Conservation (phyloP, 2,113 vertebrate genomes). For the Ranitomeya imitator region DNA sequence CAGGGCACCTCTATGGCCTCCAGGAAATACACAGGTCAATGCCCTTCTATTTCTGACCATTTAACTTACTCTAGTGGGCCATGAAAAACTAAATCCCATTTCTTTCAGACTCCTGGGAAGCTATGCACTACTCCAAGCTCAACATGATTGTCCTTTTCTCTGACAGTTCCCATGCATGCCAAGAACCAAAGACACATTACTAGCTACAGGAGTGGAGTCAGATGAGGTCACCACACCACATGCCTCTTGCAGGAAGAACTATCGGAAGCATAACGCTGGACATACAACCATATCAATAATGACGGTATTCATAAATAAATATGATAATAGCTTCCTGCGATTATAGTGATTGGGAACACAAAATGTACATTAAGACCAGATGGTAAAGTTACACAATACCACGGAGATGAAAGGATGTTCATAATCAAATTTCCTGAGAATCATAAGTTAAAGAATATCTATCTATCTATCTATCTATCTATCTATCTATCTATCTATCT, state of each 20-base stretch:
- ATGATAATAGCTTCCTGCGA: background rate
- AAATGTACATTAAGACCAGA: background rate
- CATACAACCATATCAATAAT: background rate
- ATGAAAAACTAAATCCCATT: slow-evolving; percentile 72
- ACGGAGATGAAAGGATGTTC: background rate
- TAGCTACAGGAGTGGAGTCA: slow-evolving; percentile 56
- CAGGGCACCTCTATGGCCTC: slow-evolving; percentile 58
- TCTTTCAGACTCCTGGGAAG: slow-evolving; percentile 72
- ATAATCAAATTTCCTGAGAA: background rate
- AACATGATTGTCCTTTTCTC: slow-evolving; percentile 70
- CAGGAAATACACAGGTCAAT: slow-evolving; percentile 73
- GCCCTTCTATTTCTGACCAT: slow-evolving; percentile 77
- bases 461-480: background rate
- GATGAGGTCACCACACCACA: slow-evolving; percentile 49
- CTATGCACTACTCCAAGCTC: slow-evolving; percentile 65
- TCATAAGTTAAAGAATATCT: background rate
- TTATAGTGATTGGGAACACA: slow-evolving; percentile 1
- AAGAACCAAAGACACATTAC: slow-evolving; percentile 67
- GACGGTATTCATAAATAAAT: background rate
- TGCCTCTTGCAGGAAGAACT: background rate
- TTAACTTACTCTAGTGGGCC: slow-evolving; percentile 73
- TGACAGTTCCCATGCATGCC: slow-evolving; percentile 69
- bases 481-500: background rate
- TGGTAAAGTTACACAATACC: background rate
- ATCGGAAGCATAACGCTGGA: background rate